Conservation (phyloP, 1,140 invertebrate genomes). For the Samia ricini region DNA sequence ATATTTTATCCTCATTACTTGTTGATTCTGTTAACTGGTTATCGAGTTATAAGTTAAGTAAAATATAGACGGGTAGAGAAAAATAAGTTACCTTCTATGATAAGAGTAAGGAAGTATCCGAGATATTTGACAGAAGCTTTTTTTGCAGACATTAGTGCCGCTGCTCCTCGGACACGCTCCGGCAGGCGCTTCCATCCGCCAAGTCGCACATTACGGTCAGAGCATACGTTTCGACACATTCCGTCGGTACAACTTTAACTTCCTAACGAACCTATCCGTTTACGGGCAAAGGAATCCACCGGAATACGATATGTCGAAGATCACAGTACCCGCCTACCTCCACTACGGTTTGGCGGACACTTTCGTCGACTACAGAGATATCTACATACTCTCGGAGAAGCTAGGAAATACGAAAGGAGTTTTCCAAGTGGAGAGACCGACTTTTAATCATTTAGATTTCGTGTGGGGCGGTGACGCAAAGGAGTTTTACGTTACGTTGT, state of each 20-base stretch:
- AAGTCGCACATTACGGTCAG: conserved; percentile 84
- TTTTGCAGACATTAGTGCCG: conserved; percentile 79
- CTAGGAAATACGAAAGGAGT: conserved; percentile 70
- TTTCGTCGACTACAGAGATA: conserved; percentile 78
- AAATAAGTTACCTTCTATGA: too few species aligned
- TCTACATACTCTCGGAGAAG: conserved; percentile 67
- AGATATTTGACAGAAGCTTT: too few species aligned
- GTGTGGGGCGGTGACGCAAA: conserved; percentile 78
- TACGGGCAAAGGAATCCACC: conserved; percentile 77
- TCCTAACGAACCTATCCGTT: conserved; percentile 62
- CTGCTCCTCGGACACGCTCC: conserved; percentile 86
- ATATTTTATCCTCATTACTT: too few species aligned
- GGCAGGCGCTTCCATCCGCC: conserved; percentile 87
- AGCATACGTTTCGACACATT: conserved; percentile 70
- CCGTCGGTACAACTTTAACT: conserved; percentile 70
- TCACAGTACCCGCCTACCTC: conserved; percentile 79
- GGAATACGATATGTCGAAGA: conserved; percentile 79
- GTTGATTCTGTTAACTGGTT: too few species aligned
- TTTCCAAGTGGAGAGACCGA: conserved; percentile 65
- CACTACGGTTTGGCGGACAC: conserved; percentile 81
- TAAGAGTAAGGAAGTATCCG: too few species aligned
- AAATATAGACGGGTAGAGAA: too few species aligned
- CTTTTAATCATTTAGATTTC: conserved; percentile 84
- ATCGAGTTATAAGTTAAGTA: too few species aligned
- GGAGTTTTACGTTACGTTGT: conserved; percentile 67